Percentiles rank a stretch among this genome's conserved stretches.
phyloP scores from a whole-genome alignment of 2,113 vertebrate genomes.

The Mus pahari region DNA sequence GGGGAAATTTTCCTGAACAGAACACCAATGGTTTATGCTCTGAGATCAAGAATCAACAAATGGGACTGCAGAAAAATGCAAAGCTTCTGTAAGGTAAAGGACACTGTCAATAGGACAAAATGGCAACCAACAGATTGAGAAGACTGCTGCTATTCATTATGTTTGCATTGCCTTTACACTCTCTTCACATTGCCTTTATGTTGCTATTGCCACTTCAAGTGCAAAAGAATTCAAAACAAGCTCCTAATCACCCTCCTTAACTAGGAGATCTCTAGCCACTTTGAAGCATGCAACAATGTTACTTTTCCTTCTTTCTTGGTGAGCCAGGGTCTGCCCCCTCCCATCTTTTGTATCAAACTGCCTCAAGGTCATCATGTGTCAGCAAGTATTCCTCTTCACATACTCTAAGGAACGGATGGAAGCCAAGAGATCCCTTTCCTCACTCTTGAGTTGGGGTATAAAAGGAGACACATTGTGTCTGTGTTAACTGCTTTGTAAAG shows the following conservation, averaged over 20 bases:
- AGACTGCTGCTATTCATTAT: not conserved
- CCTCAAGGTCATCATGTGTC: not conserved
- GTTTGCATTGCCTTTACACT: not conserved
- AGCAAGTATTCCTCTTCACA: not conserved
- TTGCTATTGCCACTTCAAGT: not conserved
- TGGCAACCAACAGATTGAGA: too few relatives aligned
- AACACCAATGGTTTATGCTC: too few relatives aligned
- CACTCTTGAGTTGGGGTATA: not conserved
- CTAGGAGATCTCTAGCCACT: not conserved
- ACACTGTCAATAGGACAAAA: too few relatives aligned
- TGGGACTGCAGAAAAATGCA: too few relatives aligned
- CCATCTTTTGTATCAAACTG: not conserved
- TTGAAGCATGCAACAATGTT: not conserved
- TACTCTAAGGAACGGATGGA: not conserved
- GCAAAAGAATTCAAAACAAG: not conserved
- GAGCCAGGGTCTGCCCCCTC: not conserved
- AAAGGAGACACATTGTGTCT: not conserved
- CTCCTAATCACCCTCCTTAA: not conserved
- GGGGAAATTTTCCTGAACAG: too few relatives aligned
- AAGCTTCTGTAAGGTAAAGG: too few relatives aligned
- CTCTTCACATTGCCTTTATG: too few relatives aligned
- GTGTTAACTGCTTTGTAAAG: slow-evolving; percentile 11
- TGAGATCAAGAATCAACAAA: too few relatives aligned
- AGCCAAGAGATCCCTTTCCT: not conserved
- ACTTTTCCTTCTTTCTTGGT: fast-evolving